Evolutionary conservation across 1,140 invertebrate species (phyloP).

Genomic region (Adoxophyes honmai): DNA sequence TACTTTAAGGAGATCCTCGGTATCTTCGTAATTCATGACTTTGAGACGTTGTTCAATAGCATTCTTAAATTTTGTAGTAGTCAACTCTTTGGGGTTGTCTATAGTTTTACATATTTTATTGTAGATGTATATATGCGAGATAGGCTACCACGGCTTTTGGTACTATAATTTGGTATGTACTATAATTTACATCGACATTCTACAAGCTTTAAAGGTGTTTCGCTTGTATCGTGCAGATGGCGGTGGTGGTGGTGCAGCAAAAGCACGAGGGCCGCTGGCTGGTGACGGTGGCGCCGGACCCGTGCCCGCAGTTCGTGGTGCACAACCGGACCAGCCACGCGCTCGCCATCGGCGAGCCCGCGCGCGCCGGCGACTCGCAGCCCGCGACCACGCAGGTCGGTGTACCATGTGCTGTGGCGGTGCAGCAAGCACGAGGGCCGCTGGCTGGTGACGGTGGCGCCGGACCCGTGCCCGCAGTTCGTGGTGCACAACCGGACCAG

Average conservation of each 20-base stretch:
- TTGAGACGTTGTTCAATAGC: no score
- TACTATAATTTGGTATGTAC: no score
- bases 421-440: conserved; percentile 49
- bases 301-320: conserved; percentile 52
- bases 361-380: not conserved
- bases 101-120: no score
- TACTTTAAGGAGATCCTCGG: no score
- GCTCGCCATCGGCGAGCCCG: conserved; percentile 37
- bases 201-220: no score
- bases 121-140: no score
- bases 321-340: conserved; percentile 35
- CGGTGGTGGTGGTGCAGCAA: conserved; percentile 47
- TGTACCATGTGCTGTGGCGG: conserved; percentile 48
- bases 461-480: conserved; percentile 55
- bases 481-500: conserved; percentile 42
- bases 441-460: conserved; percentile 42
- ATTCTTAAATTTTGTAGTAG: no score
- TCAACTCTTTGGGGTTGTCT: no score
- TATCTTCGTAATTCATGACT: no score
- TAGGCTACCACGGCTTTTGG: no score
- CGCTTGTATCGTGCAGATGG: conserved; percentile 33
- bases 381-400: not conserved
- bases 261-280: conserved; percentile 48
- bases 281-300: conserved; percentile 42
- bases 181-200: no score